Conservation (phyloP, 2,113 vertebrate species). For the Dasyornis broadbenti region DNA sequence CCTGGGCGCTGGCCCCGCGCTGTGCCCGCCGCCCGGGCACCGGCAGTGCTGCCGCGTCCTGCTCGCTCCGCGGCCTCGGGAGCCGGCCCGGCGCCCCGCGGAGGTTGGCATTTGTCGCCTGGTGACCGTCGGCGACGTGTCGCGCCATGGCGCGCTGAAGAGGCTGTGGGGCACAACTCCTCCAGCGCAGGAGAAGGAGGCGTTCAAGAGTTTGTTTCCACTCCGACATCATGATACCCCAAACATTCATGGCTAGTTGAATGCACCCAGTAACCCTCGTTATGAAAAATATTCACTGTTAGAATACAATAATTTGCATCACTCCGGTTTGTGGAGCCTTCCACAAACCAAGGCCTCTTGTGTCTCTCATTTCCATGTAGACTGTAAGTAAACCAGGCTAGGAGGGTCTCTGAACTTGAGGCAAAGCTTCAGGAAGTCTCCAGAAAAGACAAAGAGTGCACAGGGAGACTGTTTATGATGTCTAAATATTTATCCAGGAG, state of each 20-base stretch:
- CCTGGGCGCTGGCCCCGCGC: background rate
- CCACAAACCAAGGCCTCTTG: background rate
- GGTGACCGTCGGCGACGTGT: background rate
- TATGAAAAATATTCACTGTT: rapidly evolving
- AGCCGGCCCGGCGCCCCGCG: background rate
- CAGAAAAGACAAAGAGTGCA: background rate
- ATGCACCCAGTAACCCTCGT: rapidly evolving
- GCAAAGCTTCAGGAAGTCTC: background rate
- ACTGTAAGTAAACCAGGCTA: background rate
- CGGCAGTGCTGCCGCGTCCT: background rate
- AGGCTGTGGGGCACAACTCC: rapidly evolving
- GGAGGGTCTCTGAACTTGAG: background rate
- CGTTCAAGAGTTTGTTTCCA: background rate
- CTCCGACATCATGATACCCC: background rate
- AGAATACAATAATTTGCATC: rapidly evolving
- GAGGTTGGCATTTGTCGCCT: background rate
- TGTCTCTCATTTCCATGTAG: rapidly evolving
- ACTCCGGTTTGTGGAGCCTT: background rate
- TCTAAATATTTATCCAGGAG: conserved; percentile 15
- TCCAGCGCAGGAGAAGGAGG: background rate
- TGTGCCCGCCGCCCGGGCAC: background rate
- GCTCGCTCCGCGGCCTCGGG: background rate
- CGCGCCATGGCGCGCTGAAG: background rate
- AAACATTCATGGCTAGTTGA: rapidly evolving
- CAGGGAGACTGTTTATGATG: background rate